Evolutionary conservation across 2,888 invertebrate species (phyloP).

Genomic region (Drosophila infuscata): DNA sequence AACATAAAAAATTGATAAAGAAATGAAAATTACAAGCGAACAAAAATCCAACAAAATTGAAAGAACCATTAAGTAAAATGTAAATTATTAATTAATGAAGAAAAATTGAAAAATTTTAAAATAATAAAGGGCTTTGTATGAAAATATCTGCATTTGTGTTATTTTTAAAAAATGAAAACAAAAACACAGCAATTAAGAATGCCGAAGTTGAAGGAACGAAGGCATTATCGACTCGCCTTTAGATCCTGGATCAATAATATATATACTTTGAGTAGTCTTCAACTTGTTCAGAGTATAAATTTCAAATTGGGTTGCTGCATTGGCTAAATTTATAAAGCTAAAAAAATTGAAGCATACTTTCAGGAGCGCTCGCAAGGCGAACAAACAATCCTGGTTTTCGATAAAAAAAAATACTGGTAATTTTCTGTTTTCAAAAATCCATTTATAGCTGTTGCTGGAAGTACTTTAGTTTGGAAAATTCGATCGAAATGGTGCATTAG

Average conservation of each 20-base stretch:
- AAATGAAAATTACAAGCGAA: constrained; percentile 32
- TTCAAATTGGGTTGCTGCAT: not conserved
- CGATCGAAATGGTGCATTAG: not conserved
- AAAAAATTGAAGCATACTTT: not conserved
- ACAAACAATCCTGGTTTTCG: not conserved
- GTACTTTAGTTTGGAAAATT: not conserved
- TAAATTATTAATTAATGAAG: constrained; percentile 73
- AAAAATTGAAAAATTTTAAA: constrained; percentile 76
- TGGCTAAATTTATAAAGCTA: not conserved
- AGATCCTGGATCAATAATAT: not conserved
- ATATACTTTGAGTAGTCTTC: not conserved
- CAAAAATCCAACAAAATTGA: constrained; percentile 30
- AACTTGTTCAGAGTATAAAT: not conserved
- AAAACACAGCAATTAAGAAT: not conserved
- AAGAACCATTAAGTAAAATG: constrained; percentile 58
- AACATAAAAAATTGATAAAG: constrained; percentile 20
- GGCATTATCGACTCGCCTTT: not conserved
- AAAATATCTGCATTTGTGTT: constrained; percentile 31
- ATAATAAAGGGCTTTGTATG: constrained; percentile 82
- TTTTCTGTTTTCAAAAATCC: not conserved
- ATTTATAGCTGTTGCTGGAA: not conserved
- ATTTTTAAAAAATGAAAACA: not conserved
- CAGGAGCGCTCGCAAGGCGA: not conserved
- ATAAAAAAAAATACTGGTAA: not conserved
- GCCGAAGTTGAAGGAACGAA: not conserved